Base-by-base conservation (phyloP, 2,797 vertebrate genomes). In the Hemitrygon akajei region DNA sequence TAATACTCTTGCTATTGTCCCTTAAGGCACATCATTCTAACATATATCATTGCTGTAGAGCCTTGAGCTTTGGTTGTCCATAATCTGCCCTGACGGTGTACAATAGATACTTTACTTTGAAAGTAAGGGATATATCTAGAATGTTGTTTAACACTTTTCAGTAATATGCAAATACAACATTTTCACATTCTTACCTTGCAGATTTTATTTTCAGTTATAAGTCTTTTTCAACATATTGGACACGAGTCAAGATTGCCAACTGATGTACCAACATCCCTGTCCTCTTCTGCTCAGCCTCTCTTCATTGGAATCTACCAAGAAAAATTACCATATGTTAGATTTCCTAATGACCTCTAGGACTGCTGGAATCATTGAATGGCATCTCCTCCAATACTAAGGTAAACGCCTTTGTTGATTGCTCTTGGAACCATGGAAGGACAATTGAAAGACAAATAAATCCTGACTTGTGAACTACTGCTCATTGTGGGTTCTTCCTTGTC, bases 161-260 rank as follows among this genome's bases (percentile, higher is more conserved):
- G 22, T 89, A 89, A 89, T 69, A 69, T 89, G 63, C 34, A 66
- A 69, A 69, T 37, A 9, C 1, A 89, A 89, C 66, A 66, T 69
- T 14, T 37, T 89, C 86, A 89, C 60, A 25, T 60, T 95, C 95
- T 97, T 97, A 97, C 97, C 97, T 97, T 97, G 95, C 95, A 95
- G 95, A 95, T 94, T 95, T 95, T 95, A 95, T 96, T 95, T 95
- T 96, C 95, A 95, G 96, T 95, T 95, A 95, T 95, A 96, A 96
- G 95, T 96, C 96, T 96, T 96, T 95, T 96, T 96, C 95, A 95
- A 95, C 94, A 95, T 94, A 94, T 95, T 94, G 96, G 96, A 96
- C 95, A 95, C 94, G 95, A 95, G 91, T 95, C 95, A 96, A 96
- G 96, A 96, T 94, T 96, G 95, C 96, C 96, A 96, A 96, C 96